Evolutionary conservation across 2,888 invertebrate species (phyloP), one percentile per base, ranked within the genome.

Genomic region (Ormyrus nitidulus): DNA sequence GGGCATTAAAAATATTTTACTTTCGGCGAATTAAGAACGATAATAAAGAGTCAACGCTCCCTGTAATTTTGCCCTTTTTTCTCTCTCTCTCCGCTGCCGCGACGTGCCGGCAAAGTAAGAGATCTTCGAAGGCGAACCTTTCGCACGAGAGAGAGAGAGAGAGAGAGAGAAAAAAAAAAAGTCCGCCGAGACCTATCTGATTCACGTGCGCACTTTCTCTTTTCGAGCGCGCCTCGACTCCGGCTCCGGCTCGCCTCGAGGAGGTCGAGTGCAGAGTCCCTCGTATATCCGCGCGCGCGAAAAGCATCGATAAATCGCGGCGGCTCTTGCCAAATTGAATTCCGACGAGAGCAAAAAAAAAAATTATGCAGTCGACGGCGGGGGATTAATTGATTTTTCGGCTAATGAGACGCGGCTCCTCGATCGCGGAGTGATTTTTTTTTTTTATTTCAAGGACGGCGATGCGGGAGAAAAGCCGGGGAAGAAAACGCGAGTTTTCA

Each of bases 131-230:
- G 64, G 56, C 66, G 62, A 69, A 34, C 51, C 68, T 70, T 69
- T 9, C 34, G 19, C 71, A 13, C 62, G 51, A 64, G 19, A 48
- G n/a, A 48, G 11, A 54, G 11, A 65, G n/a, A 59, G 34, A 68
- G 53, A 62, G 49, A 48, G 51, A 19, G 44, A 19, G 48, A 61
- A 4, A 62, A 56, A 49, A 44, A 58, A 49, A 44, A 58, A 46
- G 61, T 11, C 10, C 53, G 7, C 68, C 19, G 51, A 11, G 48
- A 9, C n/a, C 51, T 77, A 77, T 77, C 80, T 77, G 77, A 77
- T 74, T 80, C 83, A 75, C 81, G 81, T 72, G 81, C 76, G 70
- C 79, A 76, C 79, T 76, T 81, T 80, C 81, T 81, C 79, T 81
- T 82, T 79, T 77, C 62, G 51, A 75, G 71, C 64, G 59, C 59